phyloP scores from a whole-genome alignment of 2,113 vertebrate species.

The Alligator sinensis region DNA sequence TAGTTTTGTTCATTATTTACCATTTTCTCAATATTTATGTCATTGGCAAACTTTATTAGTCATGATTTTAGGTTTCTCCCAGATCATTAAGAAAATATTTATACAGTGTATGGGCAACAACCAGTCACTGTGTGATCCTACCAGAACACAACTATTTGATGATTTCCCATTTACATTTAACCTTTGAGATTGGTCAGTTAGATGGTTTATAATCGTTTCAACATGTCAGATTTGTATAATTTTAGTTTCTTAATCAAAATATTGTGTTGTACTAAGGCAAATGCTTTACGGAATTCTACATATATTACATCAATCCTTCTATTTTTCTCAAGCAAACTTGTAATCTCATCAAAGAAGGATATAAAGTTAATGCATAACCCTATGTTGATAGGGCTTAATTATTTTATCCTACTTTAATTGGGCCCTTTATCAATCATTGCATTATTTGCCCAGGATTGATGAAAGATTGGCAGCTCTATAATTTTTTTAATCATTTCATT shows the following conservation, averaged over 20 bases:
- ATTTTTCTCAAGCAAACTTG: neutral
- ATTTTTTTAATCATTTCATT: slow-evolving; percentile 10
- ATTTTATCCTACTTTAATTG: slow-evolving; percentile 13
- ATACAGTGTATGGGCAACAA: neutral
- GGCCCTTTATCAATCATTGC: neutral
- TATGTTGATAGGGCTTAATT: neutral
- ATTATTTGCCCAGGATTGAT: slow-evolving; percentile 10
- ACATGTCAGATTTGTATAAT: neutral
- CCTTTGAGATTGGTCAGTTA: neutral
- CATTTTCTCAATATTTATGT: neutral
- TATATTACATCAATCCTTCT: neutral
- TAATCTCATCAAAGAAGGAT: neutral
- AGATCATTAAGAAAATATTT: neutral
- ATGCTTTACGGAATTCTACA: neutral
- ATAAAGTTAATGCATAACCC: neutral
- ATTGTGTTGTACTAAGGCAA: neutral
- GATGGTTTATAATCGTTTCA: no score
- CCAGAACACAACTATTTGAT: neutral
- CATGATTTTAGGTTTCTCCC: neutral
- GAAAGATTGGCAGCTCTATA: neutral
- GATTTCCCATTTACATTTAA: neutral
- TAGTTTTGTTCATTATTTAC: slow-evolving; percentile 19
- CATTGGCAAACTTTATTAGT: neutral
- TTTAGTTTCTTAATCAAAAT: neutral
- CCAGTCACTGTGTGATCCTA: rapidly evolving